These are phyloP conservation scores for Artibeus jamaicensis DNA, from an alignment of 2,797 vertebrate genomes.

Conservation along the genomic window DNA sequence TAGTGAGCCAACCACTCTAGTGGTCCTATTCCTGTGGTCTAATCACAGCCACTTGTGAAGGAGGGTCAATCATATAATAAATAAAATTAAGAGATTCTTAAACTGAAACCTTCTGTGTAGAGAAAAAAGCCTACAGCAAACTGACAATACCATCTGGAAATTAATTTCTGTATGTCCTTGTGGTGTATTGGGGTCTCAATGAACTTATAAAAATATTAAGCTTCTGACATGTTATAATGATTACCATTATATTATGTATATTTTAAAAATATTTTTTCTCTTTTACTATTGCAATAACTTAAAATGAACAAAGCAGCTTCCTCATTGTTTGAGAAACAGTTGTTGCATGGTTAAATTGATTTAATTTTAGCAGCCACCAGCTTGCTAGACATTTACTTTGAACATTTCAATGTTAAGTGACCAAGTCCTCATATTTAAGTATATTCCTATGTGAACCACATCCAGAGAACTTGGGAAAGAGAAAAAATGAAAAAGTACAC, in stretches of 20 bases:
- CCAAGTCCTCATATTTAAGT: constrained; percentile 77
- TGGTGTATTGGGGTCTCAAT: not conserved
- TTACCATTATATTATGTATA: not conserved
- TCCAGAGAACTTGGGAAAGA: constrained; percentile 62
- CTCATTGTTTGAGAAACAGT: constrained; percentile 78
- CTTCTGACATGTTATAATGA: not conserved
- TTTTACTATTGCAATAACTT: constrained; percentile 76
- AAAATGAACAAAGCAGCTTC: constrained; percentile 80
- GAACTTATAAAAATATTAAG: not conserved
- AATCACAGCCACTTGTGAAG: constrained; percentile 24
- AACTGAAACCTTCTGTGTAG: not conserved
- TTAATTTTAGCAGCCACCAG: constrained; percentile 69
- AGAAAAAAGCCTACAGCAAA: not conserved
- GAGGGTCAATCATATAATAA: not conserved
- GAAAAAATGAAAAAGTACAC: constrained; percentile 64
- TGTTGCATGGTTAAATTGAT: constrained; percentile 80
- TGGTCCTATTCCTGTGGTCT: not conserved
- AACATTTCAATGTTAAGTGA: constrained; percentile 79
- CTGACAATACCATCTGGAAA: not conserved
- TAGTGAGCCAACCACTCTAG: not conserved
- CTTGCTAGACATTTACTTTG: constrained; percentile 75
- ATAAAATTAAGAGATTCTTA: constrained; percentile 42
- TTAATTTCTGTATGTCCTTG: not conserved
- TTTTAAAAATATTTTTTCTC: not conserved
- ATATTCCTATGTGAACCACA: constrained; percentile 68